A percentile compares a stretch with the other conserved stretches of the same genome.
These are phyloP conservation scores for Scaptomyza graminum DNA, from an alignment of 1,140 invertebrate genomes.

Conservation along the genomic window DNA sequence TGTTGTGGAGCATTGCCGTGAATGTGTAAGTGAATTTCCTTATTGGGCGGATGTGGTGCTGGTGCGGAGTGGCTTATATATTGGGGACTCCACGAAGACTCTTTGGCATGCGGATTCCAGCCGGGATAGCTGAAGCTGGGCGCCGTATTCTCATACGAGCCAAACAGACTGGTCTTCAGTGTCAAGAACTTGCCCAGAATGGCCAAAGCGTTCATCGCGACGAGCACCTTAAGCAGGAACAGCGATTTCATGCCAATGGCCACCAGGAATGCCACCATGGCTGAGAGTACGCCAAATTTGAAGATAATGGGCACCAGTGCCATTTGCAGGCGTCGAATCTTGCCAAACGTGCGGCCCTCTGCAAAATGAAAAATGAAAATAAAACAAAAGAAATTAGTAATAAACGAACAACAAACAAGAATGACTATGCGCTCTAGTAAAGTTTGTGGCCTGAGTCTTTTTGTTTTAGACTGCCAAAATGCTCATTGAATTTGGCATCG, in stretches of 20 bases:
- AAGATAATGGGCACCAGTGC: constrained; percentile 84
- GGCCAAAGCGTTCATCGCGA: constrained; percentile 76
- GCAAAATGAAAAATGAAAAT: constrained; percentile 14
- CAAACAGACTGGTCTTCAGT: constrained; percentile 65
- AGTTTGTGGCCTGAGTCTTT: constrained; percentile 9
- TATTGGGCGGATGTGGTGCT: constrained; percentile 54
- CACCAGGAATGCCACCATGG: constrained; percentile 84
- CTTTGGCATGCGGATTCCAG: constrained; percentile 69
- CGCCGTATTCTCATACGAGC: constrained; percentile 59
- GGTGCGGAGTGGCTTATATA: constrained; percentile 28
- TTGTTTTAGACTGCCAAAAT: constrained; percentile 12
- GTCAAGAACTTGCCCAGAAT: constrained; percentile 78
- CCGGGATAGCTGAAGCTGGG: constrained; percentile 68
- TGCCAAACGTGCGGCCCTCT: constrained; percentile 83
- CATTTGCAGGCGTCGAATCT: constrained; percentile 83
- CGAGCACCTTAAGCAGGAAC: constrained; percentile 83
- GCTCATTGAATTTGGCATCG: constrained; percentile 19
- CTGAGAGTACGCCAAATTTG: constrained; percentile 85
- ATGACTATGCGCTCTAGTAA: background rate
- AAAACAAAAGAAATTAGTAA: background rate
- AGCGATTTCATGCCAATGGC: constrained; percentile 84
- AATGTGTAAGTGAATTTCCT: constrained; percentile 82
- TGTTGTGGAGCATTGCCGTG: constrained; percentile 70
- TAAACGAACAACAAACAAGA: background rate
- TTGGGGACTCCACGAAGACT: constrained; percentile 61